Evolutionary conservation across 2,113 vertebrate genomes (phyloP), one percentile per base, ranked within the genome.

Genomic region (Psophia crepitans): DNA sequence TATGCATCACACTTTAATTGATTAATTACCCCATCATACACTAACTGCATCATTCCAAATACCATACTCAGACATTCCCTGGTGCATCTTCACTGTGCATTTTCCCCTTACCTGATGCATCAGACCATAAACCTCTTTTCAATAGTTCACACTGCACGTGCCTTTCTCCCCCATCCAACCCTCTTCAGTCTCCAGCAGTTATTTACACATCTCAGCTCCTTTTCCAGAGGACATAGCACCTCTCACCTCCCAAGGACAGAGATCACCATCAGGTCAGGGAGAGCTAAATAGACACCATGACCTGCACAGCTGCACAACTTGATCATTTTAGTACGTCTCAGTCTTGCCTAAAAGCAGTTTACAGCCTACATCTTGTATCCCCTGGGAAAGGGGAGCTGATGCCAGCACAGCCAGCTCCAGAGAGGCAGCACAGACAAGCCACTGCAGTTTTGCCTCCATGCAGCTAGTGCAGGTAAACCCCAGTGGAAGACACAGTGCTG

Each of bases 371-470:
- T 49, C 46, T 35, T n/a, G 5, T 18, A 32, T 22, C 15, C 35
- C 33, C 51, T 20, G 46, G 39, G 82, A 39, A 33, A 35, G 58
- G 27, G 24, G 46, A 84, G 54, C 58, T 28, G n/a, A 17, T 39
- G 75, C 12, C 87, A 87, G 14, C 32, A 16, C 10, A 28, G 33
- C 16, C 44, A 87, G 88, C 64, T 74, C 44, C 6, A 8, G 75
- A 41, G 15, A 30, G 24, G 5, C 26, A 11, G 33, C 5, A 24
- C 24, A 70, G 75, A 30, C 18, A 9, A 61, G 12, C 11, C 1
- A 3, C 43, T 71, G 3, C 0, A 0, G 6, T 28, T 46, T 30
- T 33, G 5, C 19, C 2, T 4, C 51, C 0, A 17, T 18, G 60
- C 9, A 49, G 39, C 73, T 21, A 35, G 44, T 3, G 10, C 70